A percentile compares a stretch with the other conserved stretches of the same genome.
These are phyloP conservation scores for Formica exsecta DNA, from an alignment of 1,140 invertebrate genomes.

Conservation along the genomic window DNA sequence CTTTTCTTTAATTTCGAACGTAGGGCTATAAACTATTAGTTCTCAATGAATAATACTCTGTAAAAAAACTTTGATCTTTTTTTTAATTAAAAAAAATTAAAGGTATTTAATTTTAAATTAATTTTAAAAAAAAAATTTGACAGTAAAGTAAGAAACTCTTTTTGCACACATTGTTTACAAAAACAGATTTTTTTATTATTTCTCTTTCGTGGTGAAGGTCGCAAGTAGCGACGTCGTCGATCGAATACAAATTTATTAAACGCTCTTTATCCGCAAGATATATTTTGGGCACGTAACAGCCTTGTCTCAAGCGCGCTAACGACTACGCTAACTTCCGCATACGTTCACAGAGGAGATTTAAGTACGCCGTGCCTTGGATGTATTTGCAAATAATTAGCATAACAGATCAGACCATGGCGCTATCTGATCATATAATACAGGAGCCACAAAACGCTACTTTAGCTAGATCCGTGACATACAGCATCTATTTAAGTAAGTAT, in stretches of 20 bases:
- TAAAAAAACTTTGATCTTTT: too few relatives aligned
- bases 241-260: conserved; percentile 61
- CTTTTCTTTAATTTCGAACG: too few relatives aligned
- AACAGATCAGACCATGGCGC: conserved; percentile 81
- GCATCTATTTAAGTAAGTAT: conserved; percentile 81
- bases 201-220: conserved; percentile 25
- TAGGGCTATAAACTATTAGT: background rate
- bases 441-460: conserved; percentile 61
- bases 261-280: conserved; percentile 58
- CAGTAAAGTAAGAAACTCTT: background rate
- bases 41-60: background rate
- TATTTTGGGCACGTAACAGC: conserved; percentile 73
- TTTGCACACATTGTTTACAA: background rate
- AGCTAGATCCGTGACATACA: conserved; percentile 80
- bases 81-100: too few relatives aligned
- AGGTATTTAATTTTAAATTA: too few relatives aligned
- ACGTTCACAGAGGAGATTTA: conserved; percentile 80
- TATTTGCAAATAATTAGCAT: conserved; percentile 83
- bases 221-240: background rate
- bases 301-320: conserved; percentile 70
- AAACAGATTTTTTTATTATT: background rate
- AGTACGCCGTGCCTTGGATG: conserved; percentile 82
- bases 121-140: background rate
- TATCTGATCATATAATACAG: conserved; percentile 78
- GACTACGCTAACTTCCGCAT: conserved; percentile 71